These are phyloP conservation scores for Cecropterus lyciades DNA, from an alignment of 1,140 invertebrate genomes.

Conservation along the genomic window DNA sequence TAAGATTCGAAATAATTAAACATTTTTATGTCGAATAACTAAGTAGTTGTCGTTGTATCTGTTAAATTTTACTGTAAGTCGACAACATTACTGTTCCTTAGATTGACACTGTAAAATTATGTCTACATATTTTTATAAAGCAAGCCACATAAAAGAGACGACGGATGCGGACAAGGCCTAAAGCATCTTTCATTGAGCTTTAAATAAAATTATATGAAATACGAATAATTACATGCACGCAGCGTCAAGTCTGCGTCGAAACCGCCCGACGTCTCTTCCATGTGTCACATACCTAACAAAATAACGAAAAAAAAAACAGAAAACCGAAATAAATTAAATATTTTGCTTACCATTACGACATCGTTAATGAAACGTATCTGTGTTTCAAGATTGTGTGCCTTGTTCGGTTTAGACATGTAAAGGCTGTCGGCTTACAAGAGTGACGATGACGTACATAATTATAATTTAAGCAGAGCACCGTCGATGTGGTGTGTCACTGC, in stretches of 20 bases:
- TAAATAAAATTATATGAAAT: no score
- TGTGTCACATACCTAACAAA: neutral
- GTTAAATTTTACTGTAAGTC: conserved; percentile 1
- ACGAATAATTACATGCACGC: no score
- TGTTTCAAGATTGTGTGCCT: neutral
- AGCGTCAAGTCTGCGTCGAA: no score
- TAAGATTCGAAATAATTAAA: conserved; percentile 4
- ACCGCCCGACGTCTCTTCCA: neutral
- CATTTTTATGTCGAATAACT: neutral
- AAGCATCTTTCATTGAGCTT: no score
- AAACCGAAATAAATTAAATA: neutral
- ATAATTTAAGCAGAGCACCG: conserved; percentile 26
- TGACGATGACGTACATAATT: conserved; percentile 3
- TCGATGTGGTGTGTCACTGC: conserved; percentile 53
- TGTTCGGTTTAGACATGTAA: neutral
- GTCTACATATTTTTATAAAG: neutral
- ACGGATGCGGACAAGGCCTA: neutral
- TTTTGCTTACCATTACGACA: neutral
- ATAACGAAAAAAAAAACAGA: neutral
- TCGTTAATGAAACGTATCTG: neutral
- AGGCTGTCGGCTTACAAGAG: conserved; percentile 28
- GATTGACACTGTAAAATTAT: neutral
- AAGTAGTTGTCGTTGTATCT: conserved; percentile 8
- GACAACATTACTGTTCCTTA: neutral
- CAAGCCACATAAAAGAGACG: neutral